Evolutionary conservation across 2,888 invertebrate genomes (phyloP).

Genomic region (Archips xylosteana): DNA sequence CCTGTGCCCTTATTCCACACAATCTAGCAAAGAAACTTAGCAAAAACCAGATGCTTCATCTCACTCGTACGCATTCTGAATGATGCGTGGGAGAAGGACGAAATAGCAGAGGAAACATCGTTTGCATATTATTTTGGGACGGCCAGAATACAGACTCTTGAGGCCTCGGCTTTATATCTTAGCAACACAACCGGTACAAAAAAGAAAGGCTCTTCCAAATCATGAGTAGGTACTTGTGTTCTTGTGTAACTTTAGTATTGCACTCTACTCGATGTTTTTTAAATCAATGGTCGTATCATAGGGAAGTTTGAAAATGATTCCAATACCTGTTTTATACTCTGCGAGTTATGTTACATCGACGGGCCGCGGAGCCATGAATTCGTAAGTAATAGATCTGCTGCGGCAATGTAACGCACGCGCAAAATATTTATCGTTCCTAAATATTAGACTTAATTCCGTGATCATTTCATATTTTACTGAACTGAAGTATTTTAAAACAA

Average conservation of each 20-base stretch:
- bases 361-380: neutral
- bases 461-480: no score
- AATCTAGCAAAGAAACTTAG: neutral
- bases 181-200: constrained; percentile 12
- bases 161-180: neutral
- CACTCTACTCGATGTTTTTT: neutral
- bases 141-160: neutral
- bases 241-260: neutral
- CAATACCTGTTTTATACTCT: no score
- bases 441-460: no score
- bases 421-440: neutral
- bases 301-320: no score
- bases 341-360: no score
- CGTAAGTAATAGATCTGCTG: neutral
- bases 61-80: neutral
- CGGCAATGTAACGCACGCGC: neutral
- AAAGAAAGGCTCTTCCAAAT: constrained; percentile 1
- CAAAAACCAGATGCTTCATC: neutral
- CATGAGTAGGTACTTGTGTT: neutral
- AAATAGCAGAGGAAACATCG: neutral
- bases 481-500: no score
- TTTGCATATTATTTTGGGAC: neutral
- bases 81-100: neutral
- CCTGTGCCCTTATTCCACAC: neutral
- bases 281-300: neutral